Evolutionary conservation across 2,113 vertebrate genomes (phyloP).

Genomic region (Gymnogyps californianus): DNA sequence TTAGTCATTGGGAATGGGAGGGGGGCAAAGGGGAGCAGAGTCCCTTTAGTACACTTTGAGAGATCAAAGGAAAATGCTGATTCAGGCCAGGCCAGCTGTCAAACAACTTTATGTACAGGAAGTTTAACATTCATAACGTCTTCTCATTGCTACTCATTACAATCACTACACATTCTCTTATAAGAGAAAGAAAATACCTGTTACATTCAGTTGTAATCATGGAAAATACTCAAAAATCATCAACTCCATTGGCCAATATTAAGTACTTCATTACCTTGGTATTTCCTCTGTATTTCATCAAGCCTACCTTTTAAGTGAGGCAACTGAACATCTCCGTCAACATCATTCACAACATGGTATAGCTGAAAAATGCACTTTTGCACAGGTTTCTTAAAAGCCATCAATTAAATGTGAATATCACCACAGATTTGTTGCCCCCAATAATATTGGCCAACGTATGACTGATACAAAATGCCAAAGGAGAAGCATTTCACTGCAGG

Average conservation of each 20-base stretch:
- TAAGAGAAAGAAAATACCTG: neutral
- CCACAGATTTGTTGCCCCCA: neutral
- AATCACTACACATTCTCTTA: neutral
- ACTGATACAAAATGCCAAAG: neutral
- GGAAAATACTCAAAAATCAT: neutral
- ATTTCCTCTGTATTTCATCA: neutral
- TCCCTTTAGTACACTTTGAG: neutral
- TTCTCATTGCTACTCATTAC: neutral
- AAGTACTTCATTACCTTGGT: neutral
- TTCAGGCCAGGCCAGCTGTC: neutral
- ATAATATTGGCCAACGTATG: accelerated
- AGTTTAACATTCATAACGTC: neutral
- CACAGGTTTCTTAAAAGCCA: neutral
- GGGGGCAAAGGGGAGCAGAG: neutral
- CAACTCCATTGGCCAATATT: neutral
- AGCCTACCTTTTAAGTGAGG: neutral
- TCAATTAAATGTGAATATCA: neutral
- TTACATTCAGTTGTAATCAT: neutral
- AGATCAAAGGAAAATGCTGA: neutral
- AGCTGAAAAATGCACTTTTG: neutral
- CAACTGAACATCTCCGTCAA: neutral
- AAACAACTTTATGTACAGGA: neutral
- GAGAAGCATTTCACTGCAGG: neutral
- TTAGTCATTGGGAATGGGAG: neutral
- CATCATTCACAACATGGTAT: neutral